phyloP scores from a whole-genome alignment of 2,113 vertebrate species.

The Terrapene triunguis region DNA sequence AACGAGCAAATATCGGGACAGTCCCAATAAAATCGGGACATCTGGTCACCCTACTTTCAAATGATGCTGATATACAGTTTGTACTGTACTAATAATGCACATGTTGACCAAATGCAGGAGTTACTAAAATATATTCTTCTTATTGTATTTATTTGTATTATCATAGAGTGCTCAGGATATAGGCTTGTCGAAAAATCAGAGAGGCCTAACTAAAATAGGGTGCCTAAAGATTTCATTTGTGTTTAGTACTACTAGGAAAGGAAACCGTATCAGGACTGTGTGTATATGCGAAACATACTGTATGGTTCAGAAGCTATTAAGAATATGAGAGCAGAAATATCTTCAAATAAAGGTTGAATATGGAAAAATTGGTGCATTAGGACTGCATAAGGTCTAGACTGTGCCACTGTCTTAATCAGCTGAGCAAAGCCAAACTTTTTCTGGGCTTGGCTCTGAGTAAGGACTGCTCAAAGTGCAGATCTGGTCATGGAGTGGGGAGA shows the following conservation, averaged over 20 bases:
- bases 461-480: background rate
- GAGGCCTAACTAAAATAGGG: background rate
- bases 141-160: too few relatives aligned
- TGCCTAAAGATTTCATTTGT: background rate
- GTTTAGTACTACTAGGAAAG: background rate
- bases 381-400: background rate
- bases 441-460: background rate
- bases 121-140: background rate
- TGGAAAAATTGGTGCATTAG: background rate
- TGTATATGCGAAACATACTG: background rate
- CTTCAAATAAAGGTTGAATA: background rate
- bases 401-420: background rate
- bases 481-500: background rate
- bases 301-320: background rate
- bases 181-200: background rate
- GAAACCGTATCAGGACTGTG: background rate
- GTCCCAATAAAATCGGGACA: too few relatives aligned
- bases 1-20: too few relatives aligned
- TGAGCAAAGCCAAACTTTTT: background rate
- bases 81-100: background rate
- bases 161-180: background rate
- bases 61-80: background rate
- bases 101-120: background rate
- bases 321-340: accelerated
- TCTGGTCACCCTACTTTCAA: background rate